Evolutionary conservation across 2,888 invertebrate genomes (phyloP).

Genomic region (Plagodis dolabraria): DNA sequence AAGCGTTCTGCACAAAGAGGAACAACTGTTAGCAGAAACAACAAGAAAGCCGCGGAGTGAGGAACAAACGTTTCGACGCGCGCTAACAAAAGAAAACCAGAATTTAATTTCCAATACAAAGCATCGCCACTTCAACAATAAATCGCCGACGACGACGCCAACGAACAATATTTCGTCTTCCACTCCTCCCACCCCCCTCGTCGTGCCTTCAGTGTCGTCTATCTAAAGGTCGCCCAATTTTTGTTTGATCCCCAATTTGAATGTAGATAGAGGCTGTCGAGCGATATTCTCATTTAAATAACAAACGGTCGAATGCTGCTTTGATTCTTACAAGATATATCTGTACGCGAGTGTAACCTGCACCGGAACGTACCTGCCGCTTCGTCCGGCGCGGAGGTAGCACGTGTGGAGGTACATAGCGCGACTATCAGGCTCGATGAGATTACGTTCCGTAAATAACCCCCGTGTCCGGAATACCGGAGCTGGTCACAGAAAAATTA

Average conservation of each 20-base stretch:
- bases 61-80: no score
- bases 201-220: neutral
- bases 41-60: no score
- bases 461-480: conserved; percentile 13
- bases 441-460: conserved; percentile 18
- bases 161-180: conserved; percentile 26
- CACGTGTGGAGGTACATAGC: neutral
- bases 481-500: conserved; percentile 11
- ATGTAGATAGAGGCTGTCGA: conserved; percentile 54
- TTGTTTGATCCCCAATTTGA: conserved; percentile 66
- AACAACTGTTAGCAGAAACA: no score
- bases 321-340: conserved; percentile 22
- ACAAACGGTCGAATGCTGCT: conserved; percentile 34
- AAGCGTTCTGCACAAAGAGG: no score
- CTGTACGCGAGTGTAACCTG: conserved; percentile 2
- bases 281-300: conserved; percentile 60
- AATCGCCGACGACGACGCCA: conserved; percentile 35
- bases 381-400: neutral
- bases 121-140: conserved; percentile 37
- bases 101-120: conserved; percentile 45
- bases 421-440: conserved; percentile 7
- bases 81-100: conserved; percentile 4
- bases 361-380: neutral
- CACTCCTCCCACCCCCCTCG: conserved; percentile 6
- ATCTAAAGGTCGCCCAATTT: conserved; percentile 46